Base-by-base conservation (phyloP, 2,113 vertebrate species). In the Monopterus albus region DNA sequence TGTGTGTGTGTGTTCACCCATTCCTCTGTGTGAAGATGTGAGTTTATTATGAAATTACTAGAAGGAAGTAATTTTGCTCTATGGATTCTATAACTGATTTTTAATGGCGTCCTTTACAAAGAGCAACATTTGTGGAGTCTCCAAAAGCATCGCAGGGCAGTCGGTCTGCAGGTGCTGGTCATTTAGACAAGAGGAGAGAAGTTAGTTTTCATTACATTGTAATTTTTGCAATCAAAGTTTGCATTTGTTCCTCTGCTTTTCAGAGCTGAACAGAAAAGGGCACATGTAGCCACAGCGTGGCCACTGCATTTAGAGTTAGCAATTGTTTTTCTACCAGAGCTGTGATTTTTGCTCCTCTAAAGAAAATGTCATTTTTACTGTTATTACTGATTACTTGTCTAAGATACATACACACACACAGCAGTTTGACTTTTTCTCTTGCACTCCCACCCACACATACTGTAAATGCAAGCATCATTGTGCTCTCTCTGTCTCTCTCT, bases 211-310 rank as follows among this genome's bases (percentile, higher is more conserved):
- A 26, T 35, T 18, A 23, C 11, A 17, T 39, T 39, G 15, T 52
- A 14, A 39, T 60, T 50, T 35, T 49, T 21, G 18, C 64, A 76
- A 10, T 43, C 42, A 23, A 26, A 15, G 25, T 40, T 20, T 72
- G 39, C n/a, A 20, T 14, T 15, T 2, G 0, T 2, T 26, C 15
- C 11, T 13, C 59, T 25, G 35, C 38, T 31, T 28, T 52, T 71
- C 7, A n/a, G 20, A 14, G 15, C 20, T 17, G 9, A 56, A 5
- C 7, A 4, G 35, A 26, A 50, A 47, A 47, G 35, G 63, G 46
- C 49, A 55, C 55, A 17, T 65, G 47, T 9, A 31, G 18, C n/a
- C 18, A 1, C 9, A 20, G 17, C 23, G 39, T 7, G 9, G n/a
- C 29, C 29, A n/a, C n/a, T n/a, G n/a, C n/a, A 18, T 75, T 60